Evolutionary conservation across 2,113 vertebrate species (phyloP).

Genomic region (Isichthys henryi): DNA sequence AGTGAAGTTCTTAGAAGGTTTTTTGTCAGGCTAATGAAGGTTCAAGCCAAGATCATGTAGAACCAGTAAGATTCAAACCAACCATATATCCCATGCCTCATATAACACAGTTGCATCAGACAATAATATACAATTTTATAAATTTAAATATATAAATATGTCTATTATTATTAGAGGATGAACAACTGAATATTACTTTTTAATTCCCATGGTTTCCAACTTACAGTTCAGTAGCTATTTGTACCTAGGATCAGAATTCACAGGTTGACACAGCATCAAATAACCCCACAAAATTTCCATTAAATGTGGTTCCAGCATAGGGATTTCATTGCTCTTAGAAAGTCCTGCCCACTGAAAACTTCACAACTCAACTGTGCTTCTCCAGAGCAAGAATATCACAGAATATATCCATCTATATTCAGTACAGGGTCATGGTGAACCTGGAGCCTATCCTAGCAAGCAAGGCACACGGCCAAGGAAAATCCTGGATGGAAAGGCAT

Average conservation of each 20-base stretch:
- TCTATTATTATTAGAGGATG: too few species aligned
- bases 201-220: background rate
- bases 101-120: background rate
- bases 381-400: background rate
- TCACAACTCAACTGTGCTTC: constrained; percentile 26
- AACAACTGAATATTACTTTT: too few species aligned
- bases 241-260: background rate
- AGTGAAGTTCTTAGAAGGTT: background rate
- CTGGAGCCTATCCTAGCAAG: background rate
- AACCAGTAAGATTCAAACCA: background rate
- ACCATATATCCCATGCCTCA: background rate
- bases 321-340: constrained; percentile 42
- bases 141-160: background rate
- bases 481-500: background rate
- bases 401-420: background rate
- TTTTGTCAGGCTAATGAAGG: constrained; percentile 5
- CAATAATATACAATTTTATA: background rate
- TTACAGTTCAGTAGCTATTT: background rate
- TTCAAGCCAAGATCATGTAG: background rate
- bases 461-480: background rate
- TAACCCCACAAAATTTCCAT: constrained; percentile 15
- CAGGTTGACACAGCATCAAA: background rate
- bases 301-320: constrained; percentile 35
- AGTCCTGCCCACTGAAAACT: constrained; percentile 22
- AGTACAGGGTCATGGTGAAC: background rate